Evolutionary conservation across 2,888 invertebrate genomes (phyloP).

Genomic region (Ypsolopha scabrella): DNA sequence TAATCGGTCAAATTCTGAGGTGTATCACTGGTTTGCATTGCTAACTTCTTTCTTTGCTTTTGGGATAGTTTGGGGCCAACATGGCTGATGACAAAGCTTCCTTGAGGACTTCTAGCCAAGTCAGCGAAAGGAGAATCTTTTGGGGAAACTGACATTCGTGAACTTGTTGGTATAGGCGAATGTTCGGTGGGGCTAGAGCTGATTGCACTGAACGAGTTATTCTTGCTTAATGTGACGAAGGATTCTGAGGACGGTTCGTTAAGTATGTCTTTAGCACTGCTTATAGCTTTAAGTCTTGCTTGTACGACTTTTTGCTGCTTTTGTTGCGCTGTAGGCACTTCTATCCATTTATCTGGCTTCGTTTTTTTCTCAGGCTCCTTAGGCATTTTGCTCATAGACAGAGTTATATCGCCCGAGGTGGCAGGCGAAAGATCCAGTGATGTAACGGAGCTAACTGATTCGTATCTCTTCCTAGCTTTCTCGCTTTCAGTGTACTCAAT

Average conservation of each 20-base stretch:
- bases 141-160: constrained; percentile 44
- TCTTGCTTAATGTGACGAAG: constrained; percentile 49
- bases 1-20: constrained; percentile 36
- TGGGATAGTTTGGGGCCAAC: constrained; percentile 72
- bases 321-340: constrained; percentile 49
- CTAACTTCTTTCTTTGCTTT: constrained; percentile 73
- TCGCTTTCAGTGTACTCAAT: constrained; percentile 59
- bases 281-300: constrained; percentile 57
- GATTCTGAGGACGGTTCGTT: constrained; percentile 42
- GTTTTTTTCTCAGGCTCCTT: constrained; percentile 35
- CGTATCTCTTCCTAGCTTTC: constrained; percentile 50
- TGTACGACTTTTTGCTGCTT: constrained; percentile 62
- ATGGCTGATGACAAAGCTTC: constrained; percentile 46
- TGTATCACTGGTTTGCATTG: constrained; percentile 48
- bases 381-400: constrained; percentile 43
- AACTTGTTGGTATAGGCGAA: constrained; percentile 23
- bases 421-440: constrained; percentile 52
- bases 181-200: constrained; percentile 5
- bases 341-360: constrained; percentile 55
- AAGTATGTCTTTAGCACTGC: constrained; percentile 44
- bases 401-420: constrained; percentile 43
- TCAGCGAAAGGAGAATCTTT: constrained; percentile 35
- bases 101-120: constrained; percentile 34
- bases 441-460: constrained; percentile 50
- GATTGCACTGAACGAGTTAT: constrained; percentile 32